A percentile compares a stretch with the other conserved stretches of the same genome.
These are phyloP conservation scores for Nymphalis polychloros DNA, from an alignment of 2,888 invertebrate genomes.

Conservation along the genomic window DNA sequence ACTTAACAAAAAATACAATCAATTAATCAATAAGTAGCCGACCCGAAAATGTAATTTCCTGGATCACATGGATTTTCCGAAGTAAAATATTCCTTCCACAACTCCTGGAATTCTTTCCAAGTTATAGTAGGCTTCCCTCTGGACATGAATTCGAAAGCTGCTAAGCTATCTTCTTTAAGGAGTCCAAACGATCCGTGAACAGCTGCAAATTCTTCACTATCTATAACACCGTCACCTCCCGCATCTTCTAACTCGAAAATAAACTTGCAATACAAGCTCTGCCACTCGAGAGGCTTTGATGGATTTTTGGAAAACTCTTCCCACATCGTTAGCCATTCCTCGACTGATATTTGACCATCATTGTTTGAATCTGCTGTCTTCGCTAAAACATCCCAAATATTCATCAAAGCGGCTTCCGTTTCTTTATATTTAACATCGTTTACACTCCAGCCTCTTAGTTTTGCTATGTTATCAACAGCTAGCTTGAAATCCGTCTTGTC, in stretches of 20 bases:
- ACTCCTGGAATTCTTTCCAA: constrained; percentile 86
- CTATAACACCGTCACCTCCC: constrained; percentile 86
- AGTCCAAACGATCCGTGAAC: constrained; percentile 87
- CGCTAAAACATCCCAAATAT: constrained; percentile 90
- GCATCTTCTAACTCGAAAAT: constrained; percentile 92
- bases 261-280: constrained; percentile 89
- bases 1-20: background rate
- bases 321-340: constrained; percentile 43
- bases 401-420: constrained; percentile 86
- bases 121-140: constrained; percentile 85
- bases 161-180: constrained; percentile 84
- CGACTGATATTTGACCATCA: constrained; percentile 38
- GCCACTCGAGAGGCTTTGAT: constrained; percentile 83
- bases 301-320: constrained; percentile 46
- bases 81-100: constrained; percentile 87
- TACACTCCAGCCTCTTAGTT: constrained; percentile 86
- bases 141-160: constrained; percentile 88
- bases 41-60: constrained; percentile 43
- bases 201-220: constrained; percentile 88
- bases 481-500: constrained; percentile 91
- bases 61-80: constrained; percentile 41
- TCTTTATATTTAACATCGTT: constrained; percentile 85
- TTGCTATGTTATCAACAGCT: constrained; percentile 90
- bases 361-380: constrained; percentile 88
- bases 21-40: constrained; percentile 33